Conservation (phyloP, 2,888 invertebrate genomes). For the Nowickia ferox region DNA sequence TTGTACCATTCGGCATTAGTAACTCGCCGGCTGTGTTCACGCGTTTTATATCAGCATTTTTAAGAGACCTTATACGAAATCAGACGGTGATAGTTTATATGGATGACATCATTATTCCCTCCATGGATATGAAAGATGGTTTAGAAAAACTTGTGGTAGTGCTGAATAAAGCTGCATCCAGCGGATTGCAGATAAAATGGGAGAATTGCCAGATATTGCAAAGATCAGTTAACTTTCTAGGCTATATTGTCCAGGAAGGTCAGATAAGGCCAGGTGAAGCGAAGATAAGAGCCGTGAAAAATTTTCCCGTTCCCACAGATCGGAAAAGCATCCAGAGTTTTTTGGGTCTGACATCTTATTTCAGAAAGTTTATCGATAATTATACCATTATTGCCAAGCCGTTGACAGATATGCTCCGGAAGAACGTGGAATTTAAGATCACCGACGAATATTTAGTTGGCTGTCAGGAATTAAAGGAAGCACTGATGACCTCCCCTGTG, state of each 20-base stretch:
- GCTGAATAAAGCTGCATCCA: too few species aligned
- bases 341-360: background rate
- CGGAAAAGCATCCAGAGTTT: too few species aligned
- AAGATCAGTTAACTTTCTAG: background rate
- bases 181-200: too few species aligned
- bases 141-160: too few species aligned
- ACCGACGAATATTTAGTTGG: background rate
- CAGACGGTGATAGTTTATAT: too few species aligned
- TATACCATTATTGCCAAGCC: background rate
- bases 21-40: too few species aligned
- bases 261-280: background rate
- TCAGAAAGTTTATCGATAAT: background rate
- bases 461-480: background rate
- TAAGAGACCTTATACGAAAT: too few species aligned
- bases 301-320: background rate
- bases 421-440: background rate
- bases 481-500: background rate
- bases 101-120: too few species aligned
- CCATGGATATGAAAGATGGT: too few species aligned
- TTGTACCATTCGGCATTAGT: background rate
- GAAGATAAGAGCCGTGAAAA: background rate
- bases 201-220: background rate
- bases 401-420: background rate
- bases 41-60: too few species aligned
- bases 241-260: background rate